A percentile compares a stretch with the other conserved stretches of the same genome.
Evolutionary conservation across 2,113 vertebrate species (phyloP).

Genomic region (Isurus oxyrinchus): DNA sequence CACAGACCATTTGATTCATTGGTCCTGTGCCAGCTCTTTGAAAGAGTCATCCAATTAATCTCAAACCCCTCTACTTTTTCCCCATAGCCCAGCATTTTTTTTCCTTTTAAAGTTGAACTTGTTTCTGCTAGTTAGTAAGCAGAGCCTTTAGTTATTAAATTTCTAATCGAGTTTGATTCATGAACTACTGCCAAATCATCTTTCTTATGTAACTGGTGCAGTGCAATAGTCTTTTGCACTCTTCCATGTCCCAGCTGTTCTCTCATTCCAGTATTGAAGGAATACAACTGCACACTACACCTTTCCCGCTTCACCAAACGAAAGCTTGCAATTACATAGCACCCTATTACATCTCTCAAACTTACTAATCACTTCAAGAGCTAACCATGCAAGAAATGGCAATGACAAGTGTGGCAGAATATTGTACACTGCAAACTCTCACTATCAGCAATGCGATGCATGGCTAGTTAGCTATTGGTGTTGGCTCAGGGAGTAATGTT

Average conservation of each 20-base stretch:
- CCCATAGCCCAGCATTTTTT: background rate
- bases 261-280: background rate
- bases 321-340: background rate
- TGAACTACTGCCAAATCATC: background rate
- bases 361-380: background rate
- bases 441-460: background rate
- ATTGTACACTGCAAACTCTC: background rate
- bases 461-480: background rate
- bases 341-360: background rate
- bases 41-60: background rate
- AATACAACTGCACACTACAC: background rate
- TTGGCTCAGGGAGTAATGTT: background rate
- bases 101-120: background rate
- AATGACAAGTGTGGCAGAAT: background rate
- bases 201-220: background rate
- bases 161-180: background rate
- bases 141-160: background rate
- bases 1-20: background rate
- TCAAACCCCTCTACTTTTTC: background rate
- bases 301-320: background rate
- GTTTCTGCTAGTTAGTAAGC: background rate
- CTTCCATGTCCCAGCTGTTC: background rate
- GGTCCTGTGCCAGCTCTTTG: background rate
- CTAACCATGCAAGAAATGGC: background rate
- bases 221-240: background rate